These are phyloP conservation scores for Aphis gossypii DNA, from an alignment of 1,140 invertebrate species.

Conservation along the genomic window DNA sequence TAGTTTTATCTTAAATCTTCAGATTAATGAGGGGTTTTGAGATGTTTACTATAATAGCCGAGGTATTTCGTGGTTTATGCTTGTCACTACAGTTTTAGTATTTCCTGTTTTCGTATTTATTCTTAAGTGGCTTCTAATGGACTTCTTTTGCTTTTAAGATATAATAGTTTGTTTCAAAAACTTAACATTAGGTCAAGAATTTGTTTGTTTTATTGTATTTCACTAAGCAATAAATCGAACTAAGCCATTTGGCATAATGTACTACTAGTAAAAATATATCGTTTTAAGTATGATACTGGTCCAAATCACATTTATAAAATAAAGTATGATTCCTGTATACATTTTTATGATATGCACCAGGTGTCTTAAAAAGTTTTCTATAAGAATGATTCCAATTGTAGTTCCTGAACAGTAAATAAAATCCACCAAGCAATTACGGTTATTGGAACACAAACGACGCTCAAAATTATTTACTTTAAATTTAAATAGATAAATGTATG, in stretches of 20 bases:
- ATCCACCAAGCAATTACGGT: neutral
- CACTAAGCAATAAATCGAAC: neutral
- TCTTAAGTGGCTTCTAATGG: conserved; percentile 49
- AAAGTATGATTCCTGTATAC: neutral
- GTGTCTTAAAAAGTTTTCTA: neutral
- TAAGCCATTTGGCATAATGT: neutral
- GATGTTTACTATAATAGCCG: conserved; percentile 45
- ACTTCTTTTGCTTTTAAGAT: conserved; percentile 25
- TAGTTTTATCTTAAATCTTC: conserved; percentile 16
- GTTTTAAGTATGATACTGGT: neutral
- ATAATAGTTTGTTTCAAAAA: conserved; percentile 9
- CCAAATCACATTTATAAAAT: neutral
- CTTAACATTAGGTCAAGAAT: neutral
- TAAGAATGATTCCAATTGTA: neutral
- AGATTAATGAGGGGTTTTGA: conserved; percentile 38
- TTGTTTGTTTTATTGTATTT: neutral
- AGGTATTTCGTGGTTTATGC: conserved; percentile 19
- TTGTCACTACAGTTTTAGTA: neutral
- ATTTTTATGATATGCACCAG: conserved; percentile 37
- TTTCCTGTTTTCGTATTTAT: conserved; percentile 35
- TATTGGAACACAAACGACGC: neutral
- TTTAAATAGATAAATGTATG: neutral
- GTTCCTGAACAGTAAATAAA: conserved; percentile 26
- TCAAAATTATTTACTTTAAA: neutral
- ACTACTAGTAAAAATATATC: neutral